Evolutionary conservation across 2,113 vertebrate species (phyloP), one percentile per base, ranked within the genome.

Genomic region (Gymnarchus niloticus): DNA sequence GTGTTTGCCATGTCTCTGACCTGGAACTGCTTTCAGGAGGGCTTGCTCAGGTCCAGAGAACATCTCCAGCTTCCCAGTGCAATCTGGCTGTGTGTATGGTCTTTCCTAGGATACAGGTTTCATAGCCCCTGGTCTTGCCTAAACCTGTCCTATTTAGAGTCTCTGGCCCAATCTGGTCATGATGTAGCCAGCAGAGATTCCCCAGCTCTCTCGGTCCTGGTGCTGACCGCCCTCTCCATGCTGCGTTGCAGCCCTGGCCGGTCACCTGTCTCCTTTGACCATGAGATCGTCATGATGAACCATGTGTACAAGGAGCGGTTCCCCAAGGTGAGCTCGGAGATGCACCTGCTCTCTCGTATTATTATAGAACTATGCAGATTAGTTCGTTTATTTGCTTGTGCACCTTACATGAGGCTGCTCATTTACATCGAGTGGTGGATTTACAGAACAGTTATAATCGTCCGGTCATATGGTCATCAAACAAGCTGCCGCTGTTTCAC

Each of bases 241-340:
- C 85, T 51, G 46, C 6, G 2, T 87, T 93, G 28, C 90, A 99
- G 98, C 90, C 98, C 98, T 44, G 98, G 98, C 56, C 97, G 98
- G 83, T 98, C 97, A 65, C 97, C 97, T 0, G 93, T 98, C 92
- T 98, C 96, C 87, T 99, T 97, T 89, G 98, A 99, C 93, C 96
- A 97, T 90, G 98, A 99, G 94, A 99, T 99, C 89, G 95, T 99
- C 93, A 99, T 99, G 98, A 99, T 99, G 97, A 99, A 99, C 94
- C 98, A 99, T 92, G 97, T 99, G 80, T 99, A 99, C 94, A 99
- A 99, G 93, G 98, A 99, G 93, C 94, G 98, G 85, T 99, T 99
- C 92, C 98, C 98, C 6, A 99, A 99, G 97, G 98, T 99, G 91
- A 91, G 95, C 86, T 8, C 28, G 56, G 41, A 14, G 3, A 82